Base-by-base conservation (phyloP, 1,140 invertebrate species). In the Steinernema khuongi region DNA sequence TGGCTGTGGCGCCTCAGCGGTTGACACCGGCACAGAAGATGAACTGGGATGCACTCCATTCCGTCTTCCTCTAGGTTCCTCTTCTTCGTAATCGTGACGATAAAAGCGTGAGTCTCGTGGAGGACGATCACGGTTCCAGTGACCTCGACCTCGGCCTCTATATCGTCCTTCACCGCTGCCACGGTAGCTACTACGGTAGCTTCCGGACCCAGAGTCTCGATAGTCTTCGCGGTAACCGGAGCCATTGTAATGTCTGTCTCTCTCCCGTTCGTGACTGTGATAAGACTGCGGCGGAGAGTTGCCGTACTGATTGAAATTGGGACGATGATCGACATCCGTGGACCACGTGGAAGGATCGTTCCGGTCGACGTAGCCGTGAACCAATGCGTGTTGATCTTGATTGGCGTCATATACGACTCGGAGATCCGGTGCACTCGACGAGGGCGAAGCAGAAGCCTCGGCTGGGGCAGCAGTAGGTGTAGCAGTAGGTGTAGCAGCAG, bases 301-400 rank as follows among this genome's bases (percentile, higher is more conserved):
- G 26, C 50, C 50, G 50, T 60, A 60, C 50, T 60, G 50, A 22
- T 60, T 60, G 50, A 60, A 60, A 22, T 60, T 60, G 14, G 50
- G 50, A 14, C 50, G 7, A 22, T 60, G 50, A 26, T 60, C 50
- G 50, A 60, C 50, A 22, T 60, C 50, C 7, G 50, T 60, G 7
- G 11, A 11, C 50, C 50, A 60, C 19, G 50, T 26, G 14, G 50
- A 2, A 22, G 11, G 11, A 26, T 60, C 50, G 36, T 41, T 41
- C 7, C 7, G 36, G n/a, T 41, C 36, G 19, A 22, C 50, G 50
- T 60, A 60, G 7, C 50, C 50, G 50, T 60, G 50, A 26, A 60
- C 19, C 11, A 60, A 26, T 7, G 50, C 50, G 50, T 60, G 50
- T 22, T 60, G 11, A 22, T 60, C 50, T n/a, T n/a, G n/a, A 22